These are phyloP conservation scores for Enteromius mattozi DNA, from an alignment of 2,797 vertebrate species.

Conservation along the genomic window DNA sequence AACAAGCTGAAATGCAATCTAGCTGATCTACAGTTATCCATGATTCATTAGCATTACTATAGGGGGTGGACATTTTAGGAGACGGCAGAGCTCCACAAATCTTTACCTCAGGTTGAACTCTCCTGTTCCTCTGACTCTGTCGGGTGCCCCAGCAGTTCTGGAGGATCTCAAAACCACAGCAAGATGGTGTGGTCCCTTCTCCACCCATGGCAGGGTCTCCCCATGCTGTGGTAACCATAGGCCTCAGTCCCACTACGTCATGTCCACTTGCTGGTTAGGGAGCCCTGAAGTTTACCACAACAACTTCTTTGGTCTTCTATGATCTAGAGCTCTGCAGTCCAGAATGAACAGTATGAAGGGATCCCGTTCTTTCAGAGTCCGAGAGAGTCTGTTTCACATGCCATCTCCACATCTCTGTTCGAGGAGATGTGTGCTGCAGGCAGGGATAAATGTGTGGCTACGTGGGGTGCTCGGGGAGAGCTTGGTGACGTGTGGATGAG, in stretches of 20 bases:
- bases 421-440: slow-evolving; percentile 49
- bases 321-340: neutral
- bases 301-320: neutral
- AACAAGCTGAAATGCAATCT: neutral
- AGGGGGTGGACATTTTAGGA: slow-evolving; percentile 8
- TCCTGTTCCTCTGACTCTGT: slow-evolving; percentile 66
- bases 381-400: slow-evolving; percentile 49
- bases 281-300: neutral
- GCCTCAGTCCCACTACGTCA: slow-evolving; percentile 56
- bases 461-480: slow-evolving; percentile 52
- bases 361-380: neutral
- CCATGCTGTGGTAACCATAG: slow-evolving; percentile 70
- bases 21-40: slow-evolving; percentile 17
- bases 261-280: slow-evolving; percentile 17
- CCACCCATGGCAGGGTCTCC: slow-evolving; percentile 73
- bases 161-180: slow-evolving; percentile 76
- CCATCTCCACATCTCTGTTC: slow-evolving; percentile 57
- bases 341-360: neutral
- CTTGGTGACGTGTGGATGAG: slow-evolving; percentile 68
- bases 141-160: slow-evolving; percentile 72
- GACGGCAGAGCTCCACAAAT: neutral
- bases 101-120: slow-evolving; percentile 79
- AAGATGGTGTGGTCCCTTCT: slow-evolving; percentile 71
- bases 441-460: slow-evolving; percentile 48
- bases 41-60: neutral